Conservation (phyloP, 2,113 vertebrate species). For the Corydoras sp. region DNA sequence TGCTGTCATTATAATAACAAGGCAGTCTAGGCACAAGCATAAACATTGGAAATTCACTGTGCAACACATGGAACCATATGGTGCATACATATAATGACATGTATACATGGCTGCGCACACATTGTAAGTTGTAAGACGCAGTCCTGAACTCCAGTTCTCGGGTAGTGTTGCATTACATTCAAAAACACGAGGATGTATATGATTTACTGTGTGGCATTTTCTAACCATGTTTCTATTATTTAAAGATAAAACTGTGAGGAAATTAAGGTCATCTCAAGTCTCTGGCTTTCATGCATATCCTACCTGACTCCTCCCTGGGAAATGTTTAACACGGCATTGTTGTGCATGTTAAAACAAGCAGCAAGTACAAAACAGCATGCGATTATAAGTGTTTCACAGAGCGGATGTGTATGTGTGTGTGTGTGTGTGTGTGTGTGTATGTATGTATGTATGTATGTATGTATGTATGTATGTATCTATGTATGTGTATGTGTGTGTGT, state of each 20-base stretch:
- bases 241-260: conserved; percentile 40
- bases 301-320: conserved; percentile 22
- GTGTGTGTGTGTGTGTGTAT: conserved; percentile 3
- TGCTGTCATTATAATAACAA: too few relatives aligned
- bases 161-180: too few relatives aligned
- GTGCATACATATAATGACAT: conserved; percentile 1
- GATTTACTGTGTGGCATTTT: background rate
- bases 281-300: conserved; percentile 18
- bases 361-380: background rate
- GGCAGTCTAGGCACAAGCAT: too few relatives aligned
- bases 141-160: too few relatives aligned
- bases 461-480: too few relatives aligned
- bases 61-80: too few relatives aligned
- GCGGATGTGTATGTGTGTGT: background rate
- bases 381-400: conserved; percentile 17
- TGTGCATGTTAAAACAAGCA: conserved; percentile 32
- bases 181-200: background rate
- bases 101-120: background rate
- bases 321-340: conserved; percentile 14
- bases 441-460: too few relatives aligned
- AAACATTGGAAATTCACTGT: too few relatives aligned
- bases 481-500: too few relatives aligned
- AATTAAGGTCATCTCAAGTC: conserved; percentile 37
- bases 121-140: too few relatives aligned
- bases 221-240: background rate